phyloP scores from a whole-genome alignment of 2,888 invertebrate genomes.

The Drosophila anomalata region DNA sequence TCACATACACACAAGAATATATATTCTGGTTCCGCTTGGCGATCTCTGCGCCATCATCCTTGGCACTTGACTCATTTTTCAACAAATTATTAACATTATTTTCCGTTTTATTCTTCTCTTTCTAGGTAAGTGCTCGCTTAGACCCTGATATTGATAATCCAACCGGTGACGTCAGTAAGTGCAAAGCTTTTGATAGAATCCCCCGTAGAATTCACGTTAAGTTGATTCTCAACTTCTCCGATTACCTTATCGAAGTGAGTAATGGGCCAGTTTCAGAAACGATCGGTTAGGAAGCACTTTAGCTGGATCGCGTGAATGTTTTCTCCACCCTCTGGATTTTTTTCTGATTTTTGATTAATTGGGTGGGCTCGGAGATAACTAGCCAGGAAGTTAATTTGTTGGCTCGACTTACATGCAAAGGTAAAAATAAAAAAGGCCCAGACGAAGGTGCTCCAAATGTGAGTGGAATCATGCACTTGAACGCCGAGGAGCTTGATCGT shows the following conservation, averaged over 20 bases:
- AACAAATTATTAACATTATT: constrained; percentile 52
- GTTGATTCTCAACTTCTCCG: constrained; percentile 14
- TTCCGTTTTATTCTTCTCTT: constrained; percentile 42
- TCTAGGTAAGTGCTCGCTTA: constrained; percentile 58
- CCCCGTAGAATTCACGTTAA: constrained; percentile 2
- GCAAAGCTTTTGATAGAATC: constrained; percentile 31
- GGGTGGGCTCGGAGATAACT: constrained; percentile 47
- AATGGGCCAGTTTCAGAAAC: constrained; percentile 33
- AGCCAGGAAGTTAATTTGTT: constrained; percentile 64
- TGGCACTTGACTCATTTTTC: constrained; percentile 45
- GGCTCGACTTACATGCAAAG: constrained; percentile 18
- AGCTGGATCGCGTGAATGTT: constrained; percentile 63
- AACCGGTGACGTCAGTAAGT: constrained; percentile 51
- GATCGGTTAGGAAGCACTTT: constrained; percentile 49
- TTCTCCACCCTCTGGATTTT: constrained; percentile 21
- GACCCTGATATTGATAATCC: constrained; percentile 19
- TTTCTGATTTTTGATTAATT: constrained; percentile 68
- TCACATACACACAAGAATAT: constrained; percentile 31
- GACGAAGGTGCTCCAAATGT: constrained; percentile 20
- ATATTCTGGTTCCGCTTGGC: constrained; percentile 49
- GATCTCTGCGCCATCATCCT: constrained; percentile 26
- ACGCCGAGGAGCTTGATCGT: constrained; percentile 18
- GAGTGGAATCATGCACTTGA: constrained; percentile 17
- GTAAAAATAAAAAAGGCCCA: constrained; percentile 34
- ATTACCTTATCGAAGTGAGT: constrained; percentile 56